Evolutionary conservation across 64 coral and sea anemone species (phyloP).

Genomic region (Platygyra sinensis): DNA sequence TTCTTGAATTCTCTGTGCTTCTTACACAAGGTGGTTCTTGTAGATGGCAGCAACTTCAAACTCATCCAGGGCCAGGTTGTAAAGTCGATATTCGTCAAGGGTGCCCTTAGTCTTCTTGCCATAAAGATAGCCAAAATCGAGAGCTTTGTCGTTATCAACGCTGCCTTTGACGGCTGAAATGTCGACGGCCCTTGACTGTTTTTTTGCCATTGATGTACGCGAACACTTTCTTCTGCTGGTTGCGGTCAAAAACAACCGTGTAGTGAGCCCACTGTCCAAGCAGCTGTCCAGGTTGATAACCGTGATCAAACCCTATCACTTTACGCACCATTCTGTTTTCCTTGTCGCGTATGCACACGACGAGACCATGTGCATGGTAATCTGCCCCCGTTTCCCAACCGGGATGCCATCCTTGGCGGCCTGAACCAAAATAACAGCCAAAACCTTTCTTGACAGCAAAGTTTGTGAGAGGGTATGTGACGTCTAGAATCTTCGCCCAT

Average conservation of each 20-base stretch:
- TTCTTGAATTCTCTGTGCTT: neutral
- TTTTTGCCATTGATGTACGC: conserved; percentile 55
- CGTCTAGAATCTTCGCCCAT: conserved; percentile 34
- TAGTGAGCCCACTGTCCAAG: conserved; percentile 26
- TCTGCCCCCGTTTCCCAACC: conserved; percentile 34
- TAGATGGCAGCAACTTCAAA: conserved; percentile 29
- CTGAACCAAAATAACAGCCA: conserved; percentile 41
- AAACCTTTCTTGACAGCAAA: conserved; percentile 39
- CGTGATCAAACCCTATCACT: neutral
- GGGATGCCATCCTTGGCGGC: neutral
- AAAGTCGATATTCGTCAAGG: conserved; percentile 64
- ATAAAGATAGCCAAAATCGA: conserved; percentile 52
- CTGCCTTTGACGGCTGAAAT: conserved; percentile 54
- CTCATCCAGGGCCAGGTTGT: conserved; percentile 35
- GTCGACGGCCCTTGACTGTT: conserved; percentile 26
- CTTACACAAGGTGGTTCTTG: conserved; percentile 39
- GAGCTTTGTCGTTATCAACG: conserved; percentile 40
- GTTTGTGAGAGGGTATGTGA: conserved; percentile 22
- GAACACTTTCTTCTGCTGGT: conserved; percentile 22
- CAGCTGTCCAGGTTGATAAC: conserved; percentile 9
- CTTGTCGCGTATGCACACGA: conserved; percentile 38
- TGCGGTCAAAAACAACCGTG: conserved; percentile 26
- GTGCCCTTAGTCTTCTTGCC: conserved; percentile 71
- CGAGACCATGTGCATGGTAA: conserved; percentile 2
- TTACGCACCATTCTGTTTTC: neutral